A percentile compares a stretch with the other conserved stretches of the same genome.
Conservation (phyloP, 2,113 vertebrate species). For the Tupaia chinensis region DNA sequence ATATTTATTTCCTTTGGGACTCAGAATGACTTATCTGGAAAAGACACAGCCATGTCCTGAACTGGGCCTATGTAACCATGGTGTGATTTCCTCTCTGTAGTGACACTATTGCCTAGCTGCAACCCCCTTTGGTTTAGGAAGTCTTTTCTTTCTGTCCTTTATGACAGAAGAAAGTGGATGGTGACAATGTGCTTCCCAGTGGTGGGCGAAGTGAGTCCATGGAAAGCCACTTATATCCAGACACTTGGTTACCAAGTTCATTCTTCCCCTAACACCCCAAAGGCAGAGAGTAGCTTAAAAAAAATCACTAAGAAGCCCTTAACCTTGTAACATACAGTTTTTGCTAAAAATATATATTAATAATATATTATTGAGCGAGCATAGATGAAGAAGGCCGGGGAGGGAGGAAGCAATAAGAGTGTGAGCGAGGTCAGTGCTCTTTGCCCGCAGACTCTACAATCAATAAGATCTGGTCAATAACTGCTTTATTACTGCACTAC, state of each 20-base stretch:
- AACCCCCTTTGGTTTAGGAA: background rate
- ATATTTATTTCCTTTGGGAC: slow-evolving; percentile 22
- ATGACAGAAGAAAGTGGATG: background rate
- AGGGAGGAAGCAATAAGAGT: slow-evolving; percentile 95
- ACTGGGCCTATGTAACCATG: background rate
- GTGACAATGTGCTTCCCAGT: slow-evolving; percentile 33
- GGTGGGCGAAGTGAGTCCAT: slow-evolving; percentile 69
- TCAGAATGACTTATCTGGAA: background rate
- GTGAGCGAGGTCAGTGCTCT: slow-evolving; percentile 96
- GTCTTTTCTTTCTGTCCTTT: slow-evolving; percentile 20
- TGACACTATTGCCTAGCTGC: background rate
- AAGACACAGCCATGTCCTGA: background rate
- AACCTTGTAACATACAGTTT: slow-evolving; percentile 95
- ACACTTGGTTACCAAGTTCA: slow-evolving; percentile 75
- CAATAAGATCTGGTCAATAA: slow-evolving; percentile 99
- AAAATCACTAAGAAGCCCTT: slow-evolving; percentile 92
- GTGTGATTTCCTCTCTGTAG: background rate
- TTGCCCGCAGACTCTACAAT: slow-evolving; percentile 98
- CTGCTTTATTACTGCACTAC: slow-evolving; percentile 99
- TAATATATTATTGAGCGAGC: slow-evolving; percentile 99
- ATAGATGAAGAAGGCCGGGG: slow-evolving; percentile 93
- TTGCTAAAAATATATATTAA: slow-evolving; percentile 99
- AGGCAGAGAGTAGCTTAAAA: slow-evolving; percentile 90
- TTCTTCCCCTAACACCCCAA: slow-evolving; percentile 86
- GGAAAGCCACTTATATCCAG: slow-evolving; percentile 83